phyloP scores from a whole-genome alignment of 2,888 invertebrate species.

The Omphaloscelis lunosa region DNA sequence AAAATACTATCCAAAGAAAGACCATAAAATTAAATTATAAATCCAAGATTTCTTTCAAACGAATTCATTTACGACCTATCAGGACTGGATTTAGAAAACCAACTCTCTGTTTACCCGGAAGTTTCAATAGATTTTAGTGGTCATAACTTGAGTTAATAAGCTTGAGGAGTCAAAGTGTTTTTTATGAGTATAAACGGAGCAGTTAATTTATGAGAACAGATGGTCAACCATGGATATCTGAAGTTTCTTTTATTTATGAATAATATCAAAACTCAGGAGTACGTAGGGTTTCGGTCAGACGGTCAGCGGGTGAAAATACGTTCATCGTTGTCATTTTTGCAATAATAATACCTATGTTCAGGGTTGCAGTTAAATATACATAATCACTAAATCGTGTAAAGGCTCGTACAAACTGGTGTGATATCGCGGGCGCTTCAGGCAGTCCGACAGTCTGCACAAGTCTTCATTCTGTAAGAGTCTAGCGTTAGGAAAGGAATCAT shows the following conservation, averaged over 20 bases:
- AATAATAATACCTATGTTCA: slow-evolving; percentile 8
- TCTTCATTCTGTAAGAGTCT: background rate
- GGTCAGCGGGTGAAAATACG: slow-evolving; percentile 11
- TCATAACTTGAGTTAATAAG: slow-evolving; percentile 43
- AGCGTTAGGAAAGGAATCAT: background rate
- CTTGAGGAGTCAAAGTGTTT: slow-evolving; percentile 51
- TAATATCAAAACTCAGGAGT: slow-evolving; percentile 32
- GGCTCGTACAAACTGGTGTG: too few relatives aligned
- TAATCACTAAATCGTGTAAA: too few relatives aligned
- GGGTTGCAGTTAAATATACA: too few relatives aligned
- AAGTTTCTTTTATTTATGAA: slow-evolving; percentile 47
- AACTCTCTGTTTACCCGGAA: slow-evolving; percentile 34
- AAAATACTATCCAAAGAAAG: slow-evolving; percentile 22
- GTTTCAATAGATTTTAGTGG: slow-evolving; percentile 43
- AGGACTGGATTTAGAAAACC: slow-evolving; percentile 36
- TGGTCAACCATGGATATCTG: slow-evolving; percentile 53
- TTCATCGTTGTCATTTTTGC: background rate
- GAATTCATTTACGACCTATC: slow-evolving; percentile 41
- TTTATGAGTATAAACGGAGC: slow-evolving; percentile 56
- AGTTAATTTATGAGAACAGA: slow-evolving; percentile 55
- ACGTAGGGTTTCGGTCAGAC: slow-evolving; percentile 33
- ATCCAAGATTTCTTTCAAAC: slow-evolving; percentile 38
- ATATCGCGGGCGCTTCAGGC: too few relatives aligned
- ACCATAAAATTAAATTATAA: slow-evolving; percentile 31
- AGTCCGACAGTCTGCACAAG: too few relatives aligned